Evolutionary conservation across 2,888 invertebrate genomes (phyloP).

Genomic region (Chouioia cunea): DNA sequence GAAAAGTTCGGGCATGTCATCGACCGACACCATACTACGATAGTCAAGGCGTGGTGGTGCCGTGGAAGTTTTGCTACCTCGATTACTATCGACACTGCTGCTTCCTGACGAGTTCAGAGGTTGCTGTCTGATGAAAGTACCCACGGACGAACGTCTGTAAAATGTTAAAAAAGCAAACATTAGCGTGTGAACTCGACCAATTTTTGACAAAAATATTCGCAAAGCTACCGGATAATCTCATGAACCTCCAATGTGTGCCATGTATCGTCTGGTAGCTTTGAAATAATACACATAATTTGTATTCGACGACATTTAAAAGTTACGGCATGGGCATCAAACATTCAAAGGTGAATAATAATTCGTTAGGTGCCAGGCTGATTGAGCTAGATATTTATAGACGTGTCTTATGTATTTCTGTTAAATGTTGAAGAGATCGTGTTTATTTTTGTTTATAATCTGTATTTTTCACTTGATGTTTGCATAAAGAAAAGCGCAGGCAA

Average conservation of each 20-base stretch:
- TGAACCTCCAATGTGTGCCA: constrained; percentile 9
- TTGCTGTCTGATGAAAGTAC: constrained; percentile 84
- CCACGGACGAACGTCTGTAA: constrained; percentile 85
- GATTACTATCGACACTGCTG: constrained; percentile 75
- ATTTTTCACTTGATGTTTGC: constrained; percentile 26
- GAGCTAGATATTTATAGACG: constrained; percentile 38
- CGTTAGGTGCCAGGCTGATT: constrained; percentile 47
- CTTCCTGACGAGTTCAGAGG: constrained; percentile 67
- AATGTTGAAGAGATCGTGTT: constrained; percentile 28
- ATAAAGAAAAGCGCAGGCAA: constrained; percentile 40
- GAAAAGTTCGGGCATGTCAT: constrained; percentile 95
- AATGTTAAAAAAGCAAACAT: constrained; percentile 46
- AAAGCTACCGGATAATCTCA: constrained; percentile 35
- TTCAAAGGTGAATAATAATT: constrained; percentile 5
- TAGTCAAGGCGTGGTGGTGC: constrained; percentile 86
- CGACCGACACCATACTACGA: constrained; percentile 92
- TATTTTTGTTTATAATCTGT: constrained; percentile 19
- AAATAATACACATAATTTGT: constrained; percentile 38
- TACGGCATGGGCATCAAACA: constrained; percentile 37
- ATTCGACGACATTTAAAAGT: constrained; percentile 50
- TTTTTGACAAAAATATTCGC: constrained; percentile 16
- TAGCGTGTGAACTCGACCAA: background rate
- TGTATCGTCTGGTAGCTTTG: constrained; percentile 49
- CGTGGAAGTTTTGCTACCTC: constrained; percentile 72
- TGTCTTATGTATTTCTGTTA: constrained; percentile 23